phyloP scores from a whole-genome alignment of 2,797 vertebrate species.

The Atherinosoma microstoma region DNA sequence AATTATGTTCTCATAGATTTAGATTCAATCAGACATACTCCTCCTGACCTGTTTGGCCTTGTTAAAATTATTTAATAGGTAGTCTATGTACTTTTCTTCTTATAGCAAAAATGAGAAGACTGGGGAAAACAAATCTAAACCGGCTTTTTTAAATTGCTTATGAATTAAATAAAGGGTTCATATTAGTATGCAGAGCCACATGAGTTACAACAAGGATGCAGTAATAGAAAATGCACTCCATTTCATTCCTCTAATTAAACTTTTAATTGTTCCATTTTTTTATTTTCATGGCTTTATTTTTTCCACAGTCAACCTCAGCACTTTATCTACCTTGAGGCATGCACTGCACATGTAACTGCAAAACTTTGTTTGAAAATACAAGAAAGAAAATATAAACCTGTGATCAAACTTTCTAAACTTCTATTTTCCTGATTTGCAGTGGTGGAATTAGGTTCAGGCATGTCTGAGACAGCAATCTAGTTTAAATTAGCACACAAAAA shows the following conservation, averaged over 20 bases:
- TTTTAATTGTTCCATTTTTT: conserved; percentile 64
- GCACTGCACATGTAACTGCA: conserved; percentile 11
- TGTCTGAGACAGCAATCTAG: conserved; percentile 14
- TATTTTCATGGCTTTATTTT: conserved; percentile 3
- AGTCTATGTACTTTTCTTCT: background rate
- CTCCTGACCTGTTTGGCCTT: background rate
- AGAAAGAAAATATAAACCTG: conserved; percentile 41
- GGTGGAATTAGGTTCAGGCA: conserved; percentile 26
- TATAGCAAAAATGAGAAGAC: conserved; percentile 29
- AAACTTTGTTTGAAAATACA: conserved; percentile 33
- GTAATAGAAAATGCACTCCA: conserved; percentile 71
- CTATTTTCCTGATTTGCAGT: conserved; percentile 25
- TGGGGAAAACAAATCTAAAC: conserved; percentile 30
- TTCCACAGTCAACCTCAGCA: conserved; percentile 35
- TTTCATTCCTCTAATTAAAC: conserved; percentile 75
- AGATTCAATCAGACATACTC: background rate
- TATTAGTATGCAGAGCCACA: conserved; percentile 71
- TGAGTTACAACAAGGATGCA: conserved; percentile 57
- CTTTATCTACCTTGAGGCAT: conserved; percentile 45
- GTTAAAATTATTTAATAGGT: conserved; percentile 1
- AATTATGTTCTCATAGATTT: background rate
- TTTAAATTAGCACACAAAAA: conserved; percentile 26
- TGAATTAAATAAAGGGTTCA: conserved; percentile 61
- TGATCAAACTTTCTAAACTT: conserved; percentile 24
- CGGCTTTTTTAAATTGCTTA: conserved; percentile 56